These are phyloP conservation scores for Steinernema scapterisci DNA, from an alignment of 2,888 invertebrate genomes.

Conservation along the genomic window DNA sequence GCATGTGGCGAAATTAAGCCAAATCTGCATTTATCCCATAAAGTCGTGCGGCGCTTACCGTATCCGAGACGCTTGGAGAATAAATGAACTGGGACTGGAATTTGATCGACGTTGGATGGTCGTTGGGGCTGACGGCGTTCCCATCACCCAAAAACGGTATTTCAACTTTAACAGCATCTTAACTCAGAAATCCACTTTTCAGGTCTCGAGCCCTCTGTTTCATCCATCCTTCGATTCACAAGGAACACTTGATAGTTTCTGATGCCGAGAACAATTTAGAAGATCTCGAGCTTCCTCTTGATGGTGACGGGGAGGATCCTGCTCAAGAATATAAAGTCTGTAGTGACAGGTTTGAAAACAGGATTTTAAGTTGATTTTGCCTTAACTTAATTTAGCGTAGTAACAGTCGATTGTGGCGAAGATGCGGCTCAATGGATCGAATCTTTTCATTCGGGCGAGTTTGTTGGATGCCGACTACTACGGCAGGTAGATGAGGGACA, in stretches of 20 bases:
- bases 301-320: background rate
- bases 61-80: constrained; percentile 73
- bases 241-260: background rate
- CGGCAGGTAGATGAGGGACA: background rate
- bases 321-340: background rate
- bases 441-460: constrained; percentile 73
- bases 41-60: constrained; percentile 51
- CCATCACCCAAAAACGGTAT: constrained; percentile 83
- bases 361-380: background rate
- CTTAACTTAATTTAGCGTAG: constrained; percentile 71
- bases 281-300: background rate
- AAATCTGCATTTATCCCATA: constrained; percentile 54
- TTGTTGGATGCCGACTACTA: background rate
- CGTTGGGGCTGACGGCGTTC: constrained; percentile 79
- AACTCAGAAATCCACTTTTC: too few relatives aligned
- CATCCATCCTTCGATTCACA: constrained; percentile 38
- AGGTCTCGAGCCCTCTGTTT: constrained; percentile 76
- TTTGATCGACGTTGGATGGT: constrained; percentile 95
- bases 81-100: constrained; percentile 79
- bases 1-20: constrained; percentile 31
- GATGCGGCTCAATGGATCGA: constrained; percentile 82
- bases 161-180: too few relatives aligned
- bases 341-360: background rate
- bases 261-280: background rate
- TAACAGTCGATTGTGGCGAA: constrained; percentile 83